phyloP scores from a whole-genome alignment of 2,888 invertebrate species.

The Pristionchus maxplancki region DNA sequence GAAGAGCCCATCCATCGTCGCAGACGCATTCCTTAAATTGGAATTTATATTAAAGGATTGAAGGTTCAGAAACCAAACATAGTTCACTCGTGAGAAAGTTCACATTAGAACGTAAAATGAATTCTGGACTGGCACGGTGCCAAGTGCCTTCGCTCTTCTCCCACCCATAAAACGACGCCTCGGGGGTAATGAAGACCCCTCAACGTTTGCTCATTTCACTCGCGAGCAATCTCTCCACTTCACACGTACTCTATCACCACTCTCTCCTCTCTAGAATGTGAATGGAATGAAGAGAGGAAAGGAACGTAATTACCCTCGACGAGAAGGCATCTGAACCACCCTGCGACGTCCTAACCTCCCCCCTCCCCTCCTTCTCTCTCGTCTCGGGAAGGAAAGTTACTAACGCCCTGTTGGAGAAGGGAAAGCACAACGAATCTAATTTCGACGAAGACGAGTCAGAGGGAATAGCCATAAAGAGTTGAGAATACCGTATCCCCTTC shows the following conservation, averaged over 20 bases:
- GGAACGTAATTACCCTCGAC: constrained; percentile 33
- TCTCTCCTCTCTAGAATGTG: not conserved
- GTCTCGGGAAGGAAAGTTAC: constrained; percentile 19
- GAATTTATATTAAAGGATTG: not conserved
- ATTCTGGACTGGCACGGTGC: not conserved
- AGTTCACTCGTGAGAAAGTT: not conserved
- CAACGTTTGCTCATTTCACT: constrained; percentile 34
- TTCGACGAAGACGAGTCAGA: not conserved
- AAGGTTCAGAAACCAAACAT: not conserved
- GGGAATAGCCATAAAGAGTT: not conserved
- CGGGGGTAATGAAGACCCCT: constrained; percentile 27
- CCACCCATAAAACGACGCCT: constrained; percentile 11
- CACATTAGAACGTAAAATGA: not conserved
- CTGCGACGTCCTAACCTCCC: not conserved
- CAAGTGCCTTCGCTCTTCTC: not conserved
- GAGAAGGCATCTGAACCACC: constrained; percentile 36
- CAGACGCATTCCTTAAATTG: constrained; percentile 27
- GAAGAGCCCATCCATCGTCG: constrained; percentile 30
- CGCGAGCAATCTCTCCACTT: not conserved
- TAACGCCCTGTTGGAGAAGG: not conserved
- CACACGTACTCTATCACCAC: not conserved
- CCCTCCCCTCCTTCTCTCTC: not conserved
- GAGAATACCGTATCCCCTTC: not conserved
- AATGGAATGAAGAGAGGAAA: not conserved
- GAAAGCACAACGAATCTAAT: constrained; percentile 37